phyloP scores from a whole-genome alignment of 2,113 vertebrate species.

The Chrysochloris asiatica region DNA sequence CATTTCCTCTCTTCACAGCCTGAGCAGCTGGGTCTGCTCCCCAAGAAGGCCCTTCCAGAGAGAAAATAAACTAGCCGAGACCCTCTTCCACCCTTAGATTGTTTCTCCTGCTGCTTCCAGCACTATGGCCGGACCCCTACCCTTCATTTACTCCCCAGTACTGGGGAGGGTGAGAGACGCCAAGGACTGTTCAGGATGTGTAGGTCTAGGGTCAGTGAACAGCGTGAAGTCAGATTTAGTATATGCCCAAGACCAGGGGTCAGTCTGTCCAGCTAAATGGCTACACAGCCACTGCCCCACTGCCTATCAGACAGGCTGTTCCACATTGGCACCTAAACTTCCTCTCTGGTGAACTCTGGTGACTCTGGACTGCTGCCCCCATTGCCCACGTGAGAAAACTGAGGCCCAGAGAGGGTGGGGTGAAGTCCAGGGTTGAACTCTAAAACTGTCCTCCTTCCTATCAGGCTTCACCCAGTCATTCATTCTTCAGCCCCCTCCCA shows the following conservation, averaged over 20 bases:
- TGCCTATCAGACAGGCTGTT: not conserved
- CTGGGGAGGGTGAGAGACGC: not conserved
- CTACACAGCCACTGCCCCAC: not conserved
- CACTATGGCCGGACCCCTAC: not conserved
- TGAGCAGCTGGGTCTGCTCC: slow-evolving; percentile 71
- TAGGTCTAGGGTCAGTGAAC: not conserved
- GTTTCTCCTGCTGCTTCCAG: not conserved
- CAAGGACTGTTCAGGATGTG: not conserved
- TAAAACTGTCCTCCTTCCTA: not conserved
- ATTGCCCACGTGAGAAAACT: not conserved
- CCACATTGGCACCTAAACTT: not conserved
- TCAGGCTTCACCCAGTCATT: not conserved
- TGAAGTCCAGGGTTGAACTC: not conserved
- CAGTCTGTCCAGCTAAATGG: not conserved
- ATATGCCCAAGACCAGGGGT: not conserved
- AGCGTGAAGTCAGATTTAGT: not conserved
- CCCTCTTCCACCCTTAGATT: not conserved
- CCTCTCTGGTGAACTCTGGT: not conserved
- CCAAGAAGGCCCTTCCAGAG: slow-evolving; percentile 68
- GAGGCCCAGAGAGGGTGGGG: not conserved
- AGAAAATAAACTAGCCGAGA: slow-evolving; percentile 76
- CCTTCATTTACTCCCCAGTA: not conserved
- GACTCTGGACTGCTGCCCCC: not conserved
- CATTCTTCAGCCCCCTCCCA: not conserved
- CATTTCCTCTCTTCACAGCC: slow-evolving; percentile 57